Base-by-base conservation (phyloP, 1,140 invertebrate genomes). In the Antheraea mylitta region DNA sequence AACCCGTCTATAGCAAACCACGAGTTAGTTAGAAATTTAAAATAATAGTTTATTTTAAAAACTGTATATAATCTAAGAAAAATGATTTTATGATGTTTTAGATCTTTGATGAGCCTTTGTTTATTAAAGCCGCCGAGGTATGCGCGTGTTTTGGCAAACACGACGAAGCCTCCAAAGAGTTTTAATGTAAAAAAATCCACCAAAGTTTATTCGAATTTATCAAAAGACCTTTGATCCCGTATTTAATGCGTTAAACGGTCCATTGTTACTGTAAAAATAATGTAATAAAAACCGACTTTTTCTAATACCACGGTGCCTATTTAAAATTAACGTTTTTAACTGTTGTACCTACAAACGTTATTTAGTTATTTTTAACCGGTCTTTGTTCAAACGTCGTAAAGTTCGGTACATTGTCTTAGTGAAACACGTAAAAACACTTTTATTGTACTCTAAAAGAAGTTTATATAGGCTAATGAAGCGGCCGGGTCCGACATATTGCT, bases 401-500 rank as follows among this genome's bases (percentile, higher is more conserved):
- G 74, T 80, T 75, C 70, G 73, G 77, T 80, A 81, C 79, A 78
- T 67, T 72, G 75, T 79, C 67, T 77, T 75, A 72, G 76, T 75
- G 67, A 67, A 74, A 70, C 72, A 73, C 77, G 74, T 79, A 79
- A 78, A 75, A 85, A 78, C 75, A 45, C 48, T 83, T 88, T 87
- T 85, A 88, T 85, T 86, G 84, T 88, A 71, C 75, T 77, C 79
- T 85, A 87, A 86, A 86, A 83, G 80, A 79, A 73, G 79, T 83
- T 83, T 82, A 82, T 79, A 75, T 78, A 77, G 79, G 82, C 74
- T 75, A 75, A 76, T 79, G 78, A 71, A 64, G 63, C 66, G 65
- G 53, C 37, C 70, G 72, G 72, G 67, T 64, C 69, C 65, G 74
- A 78, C 62, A 78, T 70, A 78, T 79, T 76, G 73, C 61, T 73